Evolutionary conservation across 2,888 invertebrate genomes (phyloP).

Genomic region (Acleris literana): DNA sequence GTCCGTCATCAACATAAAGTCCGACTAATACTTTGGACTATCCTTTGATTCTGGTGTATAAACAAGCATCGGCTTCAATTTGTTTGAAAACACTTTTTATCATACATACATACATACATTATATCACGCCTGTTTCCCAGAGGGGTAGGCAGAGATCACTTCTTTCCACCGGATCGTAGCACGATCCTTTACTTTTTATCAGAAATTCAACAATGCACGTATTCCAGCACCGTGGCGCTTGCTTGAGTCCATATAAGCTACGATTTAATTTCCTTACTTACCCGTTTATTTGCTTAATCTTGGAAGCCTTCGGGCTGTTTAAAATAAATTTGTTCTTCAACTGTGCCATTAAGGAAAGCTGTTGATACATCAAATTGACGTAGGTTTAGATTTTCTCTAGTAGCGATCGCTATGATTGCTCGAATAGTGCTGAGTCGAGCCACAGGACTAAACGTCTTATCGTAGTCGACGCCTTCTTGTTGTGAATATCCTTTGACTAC

Average conservation of each 20-base stretch:
- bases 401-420: not conserved
- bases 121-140: no score
- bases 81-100: not conserved
- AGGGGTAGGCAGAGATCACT: no score
- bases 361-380: constrained; percentile 6
- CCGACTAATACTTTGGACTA: not conserved
- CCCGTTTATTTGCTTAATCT: not conserved
- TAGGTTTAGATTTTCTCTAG: not conserved
- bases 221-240: constrained; percentile 5
- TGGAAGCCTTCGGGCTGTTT: not conserved
- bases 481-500: not conserved
- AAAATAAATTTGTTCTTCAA: not conserved
- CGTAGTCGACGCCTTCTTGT: not conserved
- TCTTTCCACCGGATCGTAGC: no score
- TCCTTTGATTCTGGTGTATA: no score
- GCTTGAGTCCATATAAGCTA: constrained; percentile 1
- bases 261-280: not conserved
- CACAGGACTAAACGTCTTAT: constrained; percentile 4
- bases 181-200: no score
- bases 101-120: no score
- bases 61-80: not conserved
- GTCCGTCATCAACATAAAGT: constrained; percentile 7
- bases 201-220: not conserved
- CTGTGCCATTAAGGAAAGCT: not conserved
- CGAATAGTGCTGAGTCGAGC: not conserved